Evolutionary conservation across 1,140 invertebrate genomes (phyloP).

Genomic region (Calliopsis andreniformis): DNA sequence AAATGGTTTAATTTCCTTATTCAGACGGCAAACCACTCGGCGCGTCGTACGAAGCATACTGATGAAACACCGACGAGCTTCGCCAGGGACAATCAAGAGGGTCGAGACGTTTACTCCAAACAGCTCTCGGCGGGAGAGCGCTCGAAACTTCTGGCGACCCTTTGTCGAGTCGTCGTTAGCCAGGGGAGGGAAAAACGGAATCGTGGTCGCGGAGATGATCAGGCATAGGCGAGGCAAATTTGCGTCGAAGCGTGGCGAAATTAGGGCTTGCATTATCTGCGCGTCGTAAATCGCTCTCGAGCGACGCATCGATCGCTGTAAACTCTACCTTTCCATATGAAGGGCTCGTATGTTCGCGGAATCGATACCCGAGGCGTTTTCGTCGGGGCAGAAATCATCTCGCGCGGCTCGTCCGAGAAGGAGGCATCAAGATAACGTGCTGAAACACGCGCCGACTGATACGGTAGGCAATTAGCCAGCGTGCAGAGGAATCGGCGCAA

Average conservation of each 20-base stretch:
- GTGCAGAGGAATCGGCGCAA: constrained; percentile 18
- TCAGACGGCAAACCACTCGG: constrained; percentile 51
- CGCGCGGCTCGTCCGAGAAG: neutral
- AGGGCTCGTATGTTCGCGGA: neutral
- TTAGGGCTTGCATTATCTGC: neutral
- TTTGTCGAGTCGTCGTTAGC: constrained; percentile 49
- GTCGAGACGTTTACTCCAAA: constrained; percentile 61
- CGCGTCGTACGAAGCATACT: constrained; percentile 47
- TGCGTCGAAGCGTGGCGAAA: neutral
- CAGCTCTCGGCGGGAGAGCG: constrained; percentile 43
- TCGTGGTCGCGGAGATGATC: neutral
- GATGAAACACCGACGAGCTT: constrained; percentile 57
- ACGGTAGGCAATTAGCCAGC: constrained; percentile 22
- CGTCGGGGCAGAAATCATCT: neutral
- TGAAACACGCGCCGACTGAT: neutral
- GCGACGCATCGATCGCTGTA: neutral
- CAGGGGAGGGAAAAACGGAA: neutral
- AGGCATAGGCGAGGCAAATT: neutral
- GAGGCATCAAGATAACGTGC: constrained; percentile 16
- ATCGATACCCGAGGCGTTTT: neutral
- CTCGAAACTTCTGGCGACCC: constrained; percentile 60
- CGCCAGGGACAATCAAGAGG: constrained; percentile 55
- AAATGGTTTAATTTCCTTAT: constrained; percentile 66
- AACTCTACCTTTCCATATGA: neutral
- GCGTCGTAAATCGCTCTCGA: neutral